These are phyloP conservation scores for Phoxinus dragarum DNA, from an alignment of 2,797 vertebrate species.

Conservation along the genomic window DNA sequence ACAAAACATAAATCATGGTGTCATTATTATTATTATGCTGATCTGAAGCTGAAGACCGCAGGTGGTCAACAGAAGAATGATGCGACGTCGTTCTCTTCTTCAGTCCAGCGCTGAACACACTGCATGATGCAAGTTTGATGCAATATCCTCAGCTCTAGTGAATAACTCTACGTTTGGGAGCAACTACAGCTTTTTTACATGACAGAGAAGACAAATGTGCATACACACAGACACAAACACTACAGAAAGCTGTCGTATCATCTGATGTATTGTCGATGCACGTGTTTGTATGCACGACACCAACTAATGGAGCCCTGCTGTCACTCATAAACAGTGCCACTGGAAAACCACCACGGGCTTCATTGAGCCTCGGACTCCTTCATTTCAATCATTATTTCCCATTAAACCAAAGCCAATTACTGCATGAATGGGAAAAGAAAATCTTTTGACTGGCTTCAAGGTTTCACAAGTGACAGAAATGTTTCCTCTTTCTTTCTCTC, in stretches of 20 bases:
- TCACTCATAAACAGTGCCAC: not conserved
- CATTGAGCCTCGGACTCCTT: not conserved
- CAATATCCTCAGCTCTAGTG: slow-evolving; percentile 49
- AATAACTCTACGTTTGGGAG: not conserved
- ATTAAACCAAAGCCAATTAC: not conserved
- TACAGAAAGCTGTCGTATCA: not conserved
- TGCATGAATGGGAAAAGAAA: not conserved
- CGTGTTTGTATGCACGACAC: not conserved
- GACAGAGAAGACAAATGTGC: not conserved
- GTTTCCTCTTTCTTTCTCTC: not conserved
- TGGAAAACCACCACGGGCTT: not conserved
- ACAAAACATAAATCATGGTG: not conserved
- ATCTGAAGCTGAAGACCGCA: not conserved
- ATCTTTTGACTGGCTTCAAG: not conserved
- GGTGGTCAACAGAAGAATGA: not conserved
- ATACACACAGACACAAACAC: slow-evolving; percentile 3
- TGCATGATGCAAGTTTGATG: slow-evolving; percentile 66
- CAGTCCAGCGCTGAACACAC: slow-evolving; percentile 43
- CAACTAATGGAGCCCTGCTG: not conserved
- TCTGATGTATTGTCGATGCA: not conserved
- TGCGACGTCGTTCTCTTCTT: not conserved
- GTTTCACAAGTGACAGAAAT: slow-evolving; percentile 5
- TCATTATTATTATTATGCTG: not conserved
- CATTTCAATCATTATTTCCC: slow-evolving; percentile 7
- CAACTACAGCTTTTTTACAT: not conserved